Base-by-base conservation (phyloP, 2,888 invertebrate species). In the Syrphus vitripennis region DNA sequence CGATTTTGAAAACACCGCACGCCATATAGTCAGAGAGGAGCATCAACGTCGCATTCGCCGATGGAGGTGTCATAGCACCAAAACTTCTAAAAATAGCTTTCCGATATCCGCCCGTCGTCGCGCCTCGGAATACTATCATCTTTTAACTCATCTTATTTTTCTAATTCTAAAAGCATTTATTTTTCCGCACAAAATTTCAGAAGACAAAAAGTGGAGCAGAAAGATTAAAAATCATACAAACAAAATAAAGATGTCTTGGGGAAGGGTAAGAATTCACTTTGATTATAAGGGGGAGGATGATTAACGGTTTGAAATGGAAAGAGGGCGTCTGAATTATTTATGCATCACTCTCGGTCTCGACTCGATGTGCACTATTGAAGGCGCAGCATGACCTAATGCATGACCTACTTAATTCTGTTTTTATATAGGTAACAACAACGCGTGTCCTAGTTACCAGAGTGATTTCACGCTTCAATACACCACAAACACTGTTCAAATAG, bases 61-160 rank as follows among this genome's bases (percentile, higher is more conserved):
- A 72, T 70, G 72, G 76, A 81, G 81, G 84, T 81, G 84, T 81
- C 84, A 74, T 67, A 63, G 65, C 50, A 45, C 45, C 69, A 63
- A 76, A 69, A 72, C 37, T 37, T 80, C 84, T 86, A 81, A 61
- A 86, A 86, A 86, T 86, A 86, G 31, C 29, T 45, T 59, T 29
- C 65, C 29, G n/a, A 45, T 12, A 63, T 65, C 45, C 31, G 45
- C 45, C n/a, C n/a, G n/a, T n/a, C n/a, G n/a, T n/a, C 29, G 29
- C 63, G 9, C 29, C 4, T 0, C 42, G 26, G 26, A n/a, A 34
- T 31, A 59, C 34, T 48, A 53, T 57, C 53, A 59, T 72, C 71
- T 29, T 71, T 53, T 9, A 80, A 77, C 37, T 81, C 70, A 69
- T 81, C 63, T 42, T 40, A 76, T 77, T 75, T 16, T 50, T 81